Percentiles rank a stretch among this genome's conserved stretches.
Conservation (phyloP, 2,113 vertebrate species). For the Euleptes europaea region DNA sequence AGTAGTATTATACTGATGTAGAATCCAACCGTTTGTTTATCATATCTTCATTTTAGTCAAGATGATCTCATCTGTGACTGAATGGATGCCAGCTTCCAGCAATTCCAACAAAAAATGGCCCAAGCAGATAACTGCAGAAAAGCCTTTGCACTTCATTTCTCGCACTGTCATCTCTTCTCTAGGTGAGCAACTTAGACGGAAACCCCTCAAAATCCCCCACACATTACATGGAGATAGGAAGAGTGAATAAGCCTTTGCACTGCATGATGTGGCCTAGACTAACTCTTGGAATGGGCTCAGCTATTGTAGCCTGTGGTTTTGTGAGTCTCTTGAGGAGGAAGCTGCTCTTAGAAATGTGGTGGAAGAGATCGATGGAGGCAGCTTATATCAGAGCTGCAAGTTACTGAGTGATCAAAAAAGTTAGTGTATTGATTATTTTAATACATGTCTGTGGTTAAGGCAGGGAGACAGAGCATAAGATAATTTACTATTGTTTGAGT, state of each 20-base stretch:
- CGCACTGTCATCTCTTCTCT: too few relatives aligned
- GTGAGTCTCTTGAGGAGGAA: background rate
- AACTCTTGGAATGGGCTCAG: background rate
- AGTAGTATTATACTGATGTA: too few relatives aligned
- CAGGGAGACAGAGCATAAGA: background rate
- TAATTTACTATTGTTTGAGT: background rate
- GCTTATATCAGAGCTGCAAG: background rate
- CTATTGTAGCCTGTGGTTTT: background rate
- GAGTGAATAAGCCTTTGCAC: too few relatives aligned
- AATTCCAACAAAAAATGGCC: too few relatives aligned
- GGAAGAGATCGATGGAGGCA: background rate
- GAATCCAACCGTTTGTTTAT: too few relatives aligned
- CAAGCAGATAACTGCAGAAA: too few relatives aligned
- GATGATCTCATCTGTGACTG: background rate
- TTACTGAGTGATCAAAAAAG: background rate
- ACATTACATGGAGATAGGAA: too few relatives aligned
- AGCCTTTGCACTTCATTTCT: too few relatives aligned
- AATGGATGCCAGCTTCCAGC: too few relatives aligned
- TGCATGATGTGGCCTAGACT: background rate
- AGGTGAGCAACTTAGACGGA: too few relatives aligned
- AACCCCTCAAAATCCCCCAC: too few relatives aligned
- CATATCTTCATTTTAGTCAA: background rate
- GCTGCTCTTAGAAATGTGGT: background rate
- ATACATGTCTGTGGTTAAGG: background rate
- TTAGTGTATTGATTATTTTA: background rate